A percentile compares a stretch with the other conserved stretches of the same genome.
Evolutionary conservation across 1,140 invertebrate genomes (phyloP).

Genomic region (Ctenoplectra terminalis): DNA sequence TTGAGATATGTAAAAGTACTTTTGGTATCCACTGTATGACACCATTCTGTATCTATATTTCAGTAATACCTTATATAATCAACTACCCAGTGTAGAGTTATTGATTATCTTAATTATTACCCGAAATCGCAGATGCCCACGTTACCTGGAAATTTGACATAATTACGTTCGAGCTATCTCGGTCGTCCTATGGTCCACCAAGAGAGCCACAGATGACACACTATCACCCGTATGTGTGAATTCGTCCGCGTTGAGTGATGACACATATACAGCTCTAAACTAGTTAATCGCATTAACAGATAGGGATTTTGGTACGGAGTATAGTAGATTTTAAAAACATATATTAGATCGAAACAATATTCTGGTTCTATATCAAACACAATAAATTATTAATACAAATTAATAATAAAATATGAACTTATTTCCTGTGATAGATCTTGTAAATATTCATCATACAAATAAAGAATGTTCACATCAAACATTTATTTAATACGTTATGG

Average conservation of each 20-base stretch:
- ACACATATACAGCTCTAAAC: not conserved
- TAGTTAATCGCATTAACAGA: constrained; percentile 13
- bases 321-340: not conserved
- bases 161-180: constrained; percentile 40
- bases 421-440: no score
- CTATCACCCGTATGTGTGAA: not conserved
- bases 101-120: constrained; percentile 37
- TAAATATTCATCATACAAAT: no score
- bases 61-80: not conserved
- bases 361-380: no score
- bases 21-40: no score
- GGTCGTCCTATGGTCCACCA: constrained; percentile 39
- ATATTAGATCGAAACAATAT: not conserved
- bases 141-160: constrained; percentile 46
- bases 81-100: not conserved
- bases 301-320: not conserved
- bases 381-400: no score
- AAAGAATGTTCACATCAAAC: no score
- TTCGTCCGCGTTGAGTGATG: not conserved
- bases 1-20: no score
- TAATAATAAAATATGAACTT: no score
- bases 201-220: constrained; percentile 39
- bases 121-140: constrained; percentile 24
- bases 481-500: no score
- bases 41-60: not conserved